Percentiles rank a stretch among this genome's conserved stretches.
phyloP scores from a whole-genome alignment of 2,797 vertebrate genomes.

The Remorina albescens region DNA sequence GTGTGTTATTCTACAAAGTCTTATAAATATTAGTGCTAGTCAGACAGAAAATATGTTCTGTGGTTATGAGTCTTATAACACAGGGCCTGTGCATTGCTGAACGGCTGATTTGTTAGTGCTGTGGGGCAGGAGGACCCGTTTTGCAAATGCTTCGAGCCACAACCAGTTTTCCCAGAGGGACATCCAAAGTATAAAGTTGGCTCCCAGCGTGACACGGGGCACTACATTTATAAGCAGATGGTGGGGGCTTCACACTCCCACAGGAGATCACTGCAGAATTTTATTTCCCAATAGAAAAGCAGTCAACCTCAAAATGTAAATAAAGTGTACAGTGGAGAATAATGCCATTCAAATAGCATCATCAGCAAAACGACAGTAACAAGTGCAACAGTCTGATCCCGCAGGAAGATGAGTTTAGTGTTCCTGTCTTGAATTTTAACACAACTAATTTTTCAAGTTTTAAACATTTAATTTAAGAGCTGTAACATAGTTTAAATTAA shows the following conservation, averaged over 20 bases:
- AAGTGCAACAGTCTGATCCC: conserved; percentile 48
- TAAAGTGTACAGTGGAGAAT: conserved; percentile 47
- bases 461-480: conserved; percentile 40
- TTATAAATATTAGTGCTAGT: conserved; percentile 3
- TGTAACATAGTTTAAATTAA: conserved; percentile 30
- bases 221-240: conserved; percentile 68
- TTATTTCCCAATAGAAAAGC: conserved; percentile 52
- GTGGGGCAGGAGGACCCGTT: conserved; percentile 28
- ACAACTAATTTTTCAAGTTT: conserved; percentile 19
- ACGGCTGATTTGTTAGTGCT: conserved; percentile 23
- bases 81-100: background rate
- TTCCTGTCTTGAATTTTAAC: conserved; percentile 51
- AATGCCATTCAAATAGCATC: conserved; percentile 51
- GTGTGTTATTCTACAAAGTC: conserved; percentile 27
- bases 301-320: conserved; percentile 60
- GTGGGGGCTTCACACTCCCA: conserved; percentile 55
- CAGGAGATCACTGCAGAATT: conserved; percentile 36
- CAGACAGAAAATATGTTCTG: conserved; percentile 25
- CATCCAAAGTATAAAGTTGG: conserved; percentile 42
- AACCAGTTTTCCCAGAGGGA: conserved; percentile 58
- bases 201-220: conserved; percentile 52
- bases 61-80: background rate
- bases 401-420: conserved; percentile 48
- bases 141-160: conserved; percentile 44
- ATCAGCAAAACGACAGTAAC: conserved; percentile 58